Conservation (phyloP, 2,797 vertebrate species). For the Enteromius thamalakanensis region DNA sequence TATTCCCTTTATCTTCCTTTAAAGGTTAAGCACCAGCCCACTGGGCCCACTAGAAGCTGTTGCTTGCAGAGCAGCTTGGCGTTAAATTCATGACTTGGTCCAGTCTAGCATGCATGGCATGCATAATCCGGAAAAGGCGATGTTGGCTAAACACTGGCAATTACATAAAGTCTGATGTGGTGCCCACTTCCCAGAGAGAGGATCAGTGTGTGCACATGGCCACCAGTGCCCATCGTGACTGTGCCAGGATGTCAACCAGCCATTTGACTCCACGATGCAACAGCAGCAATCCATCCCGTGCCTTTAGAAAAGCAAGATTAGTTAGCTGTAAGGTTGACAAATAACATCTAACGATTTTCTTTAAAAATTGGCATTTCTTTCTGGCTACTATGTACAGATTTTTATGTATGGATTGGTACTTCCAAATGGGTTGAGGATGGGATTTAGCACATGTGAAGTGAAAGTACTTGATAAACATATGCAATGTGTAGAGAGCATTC, state of each 20-base stretch:
- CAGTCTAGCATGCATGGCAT: constrained; percentile 8
- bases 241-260: constrained; percentile 28
- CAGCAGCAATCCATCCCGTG: background rate
- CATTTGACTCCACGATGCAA: background rate
- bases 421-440: too few species aligned
- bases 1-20: constrained; percentile 12
- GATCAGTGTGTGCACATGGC: constrained; percentile 5
- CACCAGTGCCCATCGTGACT: background rate
- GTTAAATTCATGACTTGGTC: constrained; percentile 13
- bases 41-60: constrained; percentile 33
- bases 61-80: constrained; percentile 6
- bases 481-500: too few species aligned
- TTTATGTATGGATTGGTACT: too few species aligned
- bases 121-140: constrained; percentile 24
- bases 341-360: too few species aligned
- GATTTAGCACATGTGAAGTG: too few species aligned
- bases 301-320: background rate
- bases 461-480: too few species aligned
- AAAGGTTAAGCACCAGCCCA: constrained; percentile 34
- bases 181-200: constrained; percentile 16
- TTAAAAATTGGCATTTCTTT: too few species aligned
- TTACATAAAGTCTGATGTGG: constrained; percentile 29
- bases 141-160: constrained; percentile 31
- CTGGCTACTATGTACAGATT: too few species aligned
- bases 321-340: background rate